Evolutionary conservation across 2,888 invertebrate genomes (phyloP).

Genomic region (Hirtodrosophila cameraria): DNA sequence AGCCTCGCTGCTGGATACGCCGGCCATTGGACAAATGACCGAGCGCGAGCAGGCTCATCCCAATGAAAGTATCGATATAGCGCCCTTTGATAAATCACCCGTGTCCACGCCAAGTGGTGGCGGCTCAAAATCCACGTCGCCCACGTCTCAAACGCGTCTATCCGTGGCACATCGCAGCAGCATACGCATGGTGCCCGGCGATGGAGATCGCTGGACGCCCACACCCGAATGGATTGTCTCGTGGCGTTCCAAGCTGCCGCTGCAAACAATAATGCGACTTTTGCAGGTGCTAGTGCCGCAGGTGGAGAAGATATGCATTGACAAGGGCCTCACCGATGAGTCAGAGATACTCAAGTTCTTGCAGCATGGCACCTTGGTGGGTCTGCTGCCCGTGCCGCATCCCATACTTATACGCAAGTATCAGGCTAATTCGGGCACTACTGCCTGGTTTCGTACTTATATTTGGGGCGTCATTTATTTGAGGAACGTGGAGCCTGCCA

Average conservation of each 20-base stretch:
- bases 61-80: constrained; percentile 65
- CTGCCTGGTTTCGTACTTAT: constrained; percentile 99
- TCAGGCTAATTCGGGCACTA: constrained; percentile 99
- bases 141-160: constrained; percentile 69
- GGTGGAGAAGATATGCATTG: constrained; percentile 99
- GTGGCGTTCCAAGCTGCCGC: constrained; percentile 98
- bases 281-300: constrained; percentile 99
- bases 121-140: constrained; percentile 53
- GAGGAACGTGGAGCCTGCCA: constrained; percentile 98
- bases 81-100: constrained; percentile 60
- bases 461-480: constrained; percentile 99
- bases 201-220: constrained; percentile 90
- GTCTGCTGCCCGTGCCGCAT: constrained; percentile 98
- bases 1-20: constrained; percentile 95
- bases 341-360: constrained; percentile 99
- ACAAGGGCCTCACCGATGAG: constrained; percentile 99
- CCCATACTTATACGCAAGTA: constrained; percentile 99
- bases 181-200: constrained; percentile 85
- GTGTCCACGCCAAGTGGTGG: constrained; percentile 42
- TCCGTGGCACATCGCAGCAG: constrained; percentile 86
- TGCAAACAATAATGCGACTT: constrained; percentile 99
- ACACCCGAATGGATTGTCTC: constrained; percentile 96
- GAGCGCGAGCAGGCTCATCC: constrained; percentile 97
- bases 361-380: constrained; percentile 99
- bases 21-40: constrained; percentile 94